phyloP scores from a whole-genome alignment of 2,113 vertebrate genomes.

The Myotis yumanensis region DNA sequence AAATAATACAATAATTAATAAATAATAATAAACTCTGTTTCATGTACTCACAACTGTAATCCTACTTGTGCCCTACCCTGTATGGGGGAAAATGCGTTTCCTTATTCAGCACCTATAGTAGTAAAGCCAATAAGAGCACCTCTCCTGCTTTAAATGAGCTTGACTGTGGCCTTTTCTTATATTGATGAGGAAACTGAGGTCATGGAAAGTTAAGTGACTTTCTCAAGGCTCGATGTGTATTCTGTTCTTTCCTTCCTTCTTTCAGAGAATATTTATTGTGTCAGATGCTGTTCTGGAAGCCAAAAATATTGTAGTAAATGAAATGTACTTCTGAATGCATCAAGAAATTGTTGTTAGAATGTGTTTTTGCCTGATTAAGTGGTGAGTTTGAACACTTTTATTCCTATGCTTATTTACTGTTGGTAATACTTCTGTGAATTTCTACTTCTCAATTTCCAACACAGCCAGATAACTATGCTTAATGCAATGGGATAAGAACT shows the following conservation, averaged over 20 bases:
- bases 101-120: background rate
- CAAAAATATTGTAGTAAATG: background rate
- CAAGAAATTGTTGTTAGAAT: background rate
- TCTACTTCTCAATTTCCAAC: background rate
- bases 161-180: background rate
- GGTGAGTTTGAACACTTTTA: background rate
- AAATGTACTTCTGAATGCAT: background rate
- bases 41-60: background rate
- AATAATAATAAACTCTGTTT: too few relatives aligned
- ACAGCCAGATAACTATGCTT: background rate
- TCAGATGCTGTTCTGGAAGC: background rate
- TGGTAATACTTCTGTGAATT: background rate
- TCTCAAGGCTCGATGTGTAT: background rate
- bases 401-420: background rate
- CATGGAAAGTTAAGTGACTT: background rate
- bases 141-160: background rate
- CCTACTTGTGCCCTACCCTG: background rate
- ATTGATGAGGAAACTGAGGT: background rate
- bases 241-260: background rate
- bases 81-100: background rate
- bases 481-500: background rate
- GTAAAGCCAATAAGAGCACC: background rate
- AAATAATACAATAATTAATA: too few relatives aligned
- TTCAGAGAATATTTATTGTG: background rate
- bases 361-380: background rate